These are phyloP conservation scores for Crossaster papposus DNA, from an alignment of 53 echinoderm and acorn worm species.

Conservation along the genomic window DNA sequence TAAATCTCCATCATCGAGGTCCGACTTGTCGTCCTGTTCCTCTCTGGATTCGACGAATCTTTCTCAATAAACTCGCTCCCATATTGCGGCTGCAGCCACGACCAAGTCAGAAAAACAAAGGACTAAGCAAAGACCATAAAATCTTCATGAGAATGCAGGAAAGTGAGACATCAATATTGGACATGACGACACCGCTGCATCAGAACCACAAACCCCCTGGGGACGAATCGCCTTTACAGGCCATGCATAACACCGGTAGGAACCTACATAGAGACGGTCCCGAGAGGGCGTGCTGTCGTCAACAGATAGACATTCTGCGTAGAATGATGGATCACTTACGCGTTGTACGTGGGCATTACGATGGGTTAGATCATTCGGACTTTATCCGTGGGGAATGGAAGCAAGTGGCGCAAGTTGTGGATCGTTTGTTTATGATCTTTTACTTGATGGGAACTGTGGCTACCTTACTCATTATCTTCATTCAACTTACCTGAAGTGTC, in stretches of 20 bases:
- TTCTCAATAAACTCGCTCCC: constrained; percentile 68
- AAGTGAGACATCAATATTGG: constrained; percentile 59
- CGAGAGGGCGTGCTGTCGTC: constrained; percentile 63
- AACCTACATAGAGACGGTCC: constrained; percentile 41
- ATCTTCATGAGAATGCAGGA: constrained; percentile 53
- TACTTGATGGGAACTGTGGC: constrained; percentile 78
- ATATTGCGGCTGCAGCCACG: constrained; percentile 65
- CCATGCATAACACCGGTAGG: constrained; percentile 59
- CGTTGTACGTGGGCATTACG: constrained; percentile 77
- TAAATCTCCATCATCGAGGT: constrained; percentile 95
- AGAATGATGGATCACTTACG: constrained; percentile 75
- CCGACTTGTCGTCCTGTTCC: constrained; percentile 82
- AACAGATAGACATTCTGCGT: constrained; percentile 69
- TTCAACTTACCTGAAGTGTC: constrained; percentile 36
- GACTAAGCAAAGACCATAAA: constrained; percentile 26
- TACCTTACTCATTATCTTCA: constrained; percentile 80
- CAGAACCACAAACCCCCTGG: constrained; percentile 51
- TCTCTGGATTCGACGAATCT: constrained; percentile 65
- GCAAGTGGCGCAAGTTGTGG: constrained; percentile 85
- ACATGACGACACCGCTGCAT: constrained; percentile 62
- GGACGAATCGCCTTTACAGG: constrained; percentile 70
- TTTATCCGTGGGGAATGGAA: constrained; percentile 86
- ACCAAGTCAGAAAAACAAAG: constrained; percentile 29
- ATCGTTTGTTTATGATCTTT: constrained; percentile 90
- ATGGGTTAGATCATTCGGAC: constrained; percentile 73